Percentiles rank a stretch among this genome's conserved stretches.
Conservation (phyloP, 2,113 vertebrate species). For the Nematolebias whitei region DNA sequence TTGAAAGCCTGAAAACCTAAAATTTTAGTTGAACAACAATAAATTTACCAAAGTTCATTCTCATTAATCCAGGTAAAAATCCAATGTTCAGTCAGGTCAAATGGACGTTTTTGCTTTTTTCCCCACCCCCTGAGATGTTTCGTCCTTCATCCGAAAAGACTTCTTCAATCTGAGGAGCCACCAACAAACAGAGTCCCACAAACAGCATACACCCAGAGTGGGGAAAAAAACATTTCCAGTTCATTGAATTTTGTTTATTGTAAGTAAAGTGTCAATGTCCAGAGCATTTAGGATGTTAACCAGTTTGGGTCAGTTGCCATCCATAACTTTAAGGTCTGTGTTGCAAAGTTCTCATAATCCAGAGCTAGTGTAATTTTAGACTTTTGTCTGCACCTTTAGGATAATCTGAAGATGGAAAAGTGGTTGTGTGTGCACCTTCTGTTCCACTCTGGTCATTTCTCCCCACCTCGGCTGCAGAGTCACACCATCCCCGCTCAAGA, state of each 20-base stretch:
- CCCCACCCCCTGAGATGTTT: no score
- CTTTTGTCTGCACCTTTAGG: not conserved
- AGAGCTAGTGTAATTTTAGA: not conserved
- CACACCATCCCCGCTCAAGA: slow-evolving; percentile 46
- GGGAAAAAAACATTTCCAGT: not conserved
- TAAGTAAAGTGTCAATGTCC: no score
- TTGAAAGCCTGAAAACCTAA: not conserved
- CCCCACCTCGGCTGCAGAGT: slow-evolving; percentile 32
- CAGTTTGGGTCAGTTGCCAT: slow-evolving; percentile 21
- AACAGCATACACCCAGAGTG: no score
- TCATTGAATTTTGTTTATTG: no score
- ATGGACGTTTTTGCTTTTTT: no score
- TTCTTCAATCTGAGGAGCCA: no score
- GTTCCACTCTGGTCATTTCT: slow-evolving; percentile 39
- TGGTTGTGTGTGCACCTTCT: slow-evolving; percentile 6
- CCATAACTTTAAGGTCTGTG: not conserved
- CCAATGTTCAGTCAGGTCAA: no score
- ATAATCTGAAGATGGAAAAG: slow-evolving; percentile 29
- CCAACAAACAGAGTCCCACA: no score
- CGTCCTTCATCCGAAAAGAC: no score
- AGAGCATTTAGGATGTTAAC: slow-evolving; percentile 5
- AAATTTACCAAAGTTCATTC: not conserved
- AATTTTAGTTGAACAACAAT: not conserved
- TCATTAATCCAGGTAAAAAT: no score
- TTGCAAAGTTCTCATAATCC: slow-evolving; percentile 8